Evolutionary conservation across 2,113 vertebrate genomes (phyloP), one percentile per base, ranked within the genome.

Genomic region (Picathartes gymnocephalus): DNA sequence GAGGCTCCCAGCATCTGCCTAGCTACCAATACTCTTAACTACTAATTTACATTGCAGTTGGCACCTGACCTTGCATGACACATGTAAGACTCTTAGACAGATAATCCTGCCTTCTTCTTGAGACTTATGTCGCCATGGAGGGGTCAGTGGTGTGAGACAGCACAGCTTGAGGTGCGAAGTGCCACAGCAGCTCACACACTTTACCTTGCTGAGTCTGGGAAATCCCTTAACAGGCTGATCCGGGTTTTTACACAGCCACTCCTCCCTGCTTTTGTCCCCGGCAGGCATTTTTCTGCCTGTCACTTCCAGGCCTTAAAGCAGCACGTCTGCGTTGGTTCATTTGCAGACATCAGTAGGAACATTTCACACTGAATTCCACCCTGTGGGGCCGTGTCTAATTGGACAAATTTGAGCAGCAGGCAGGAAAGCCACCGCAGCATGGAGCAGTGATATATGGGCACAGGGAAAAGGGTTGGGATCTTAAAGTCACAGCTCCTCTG

Each of bases 391-490:
- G 97, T 99, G 98, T 98, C 99, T 99, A 99, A 99, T 99, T 98
- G 99, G 98, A 99, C 99, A 99, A 99, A 99, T 99, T 99, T 98
- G 98, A 99, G 98, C 99, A 99, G 99, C 98, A 97, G 99, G 99
- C 98, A 98, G 97, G 97, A 96, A 97, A 98, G 98, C 82, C 97
- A 87, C 80, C 97, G 77, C 98, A 94, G 98, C 97, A 92, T 95
- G 80, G 97, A 98, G 93, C 96, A 68, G 96, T 99, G 98, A 99
- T 99, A 98, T 98, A 99, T 98, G 97, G 96, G 88, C 97, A 95
- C 87, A 17, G 95, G 84, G 92, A 84, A 53, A 69, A 92, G 84
- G 86, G 62, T 65, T 95, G 50, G 22, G 37, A 15, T 80, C 93
- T 98, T 97, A 97, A 98, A 98, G 95, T 68, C 82, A 79, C 93